A percentile compares a stretch with the other conserved stretches of the same genome.
phyloP scores from a whole-genome alignment of 2,113 vertebrate genomes.

The Paradoxurus hermaphroditus region DNA sequence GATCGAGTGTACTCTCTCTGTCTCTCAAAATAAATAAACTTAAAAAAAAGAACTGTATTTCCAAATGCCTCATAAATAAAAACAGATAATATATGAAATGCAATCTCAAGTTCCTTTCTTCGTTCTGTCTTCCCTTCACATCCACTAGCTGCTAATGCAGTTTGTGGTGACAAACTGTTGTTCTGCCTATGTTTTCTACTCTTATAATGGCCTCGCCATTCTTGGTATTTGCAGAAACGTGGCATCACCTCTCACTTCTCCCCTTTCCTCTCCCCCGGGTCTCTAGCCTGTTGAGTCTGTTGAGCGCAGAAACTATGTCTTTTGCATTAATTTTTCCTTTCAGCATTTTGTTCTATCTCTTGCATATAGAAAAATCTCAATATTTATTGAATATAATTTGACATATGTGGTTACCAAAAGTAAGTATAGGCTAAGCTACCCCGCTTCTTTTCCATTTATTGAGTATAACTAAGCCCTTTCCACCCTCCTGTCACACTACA shows the following conservation, averaged over 20 bases:
- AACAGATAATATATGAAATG: not conserved
- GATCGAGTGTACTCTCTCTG: too few species aligned
- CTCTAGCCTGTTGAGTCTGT: not conserved
- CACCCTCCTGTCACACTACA: rapidly evolving
- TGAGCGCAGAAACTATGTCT: not conserved
- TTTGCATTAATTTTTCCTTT: not conserved
- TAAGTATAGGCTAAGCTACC: not conserved
- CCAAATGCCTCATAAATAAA: not conserved
- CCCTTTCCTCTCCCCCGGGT: not conserved
- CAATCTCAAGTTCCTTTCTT: not conserved
- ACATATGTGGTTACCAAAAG: not conserved
- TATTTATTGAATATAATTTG: not conserved
- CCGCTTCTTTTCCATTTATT: not conserved
- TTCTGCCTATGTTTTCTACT: not conserved
- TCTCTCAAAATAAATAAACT: too few species aligned
- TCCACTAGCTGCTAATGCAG: not conserved
- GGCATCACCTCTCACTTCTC: not conserved
- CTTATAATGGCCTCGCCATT: not conserved
- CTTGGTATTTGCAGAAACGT: not conserved
- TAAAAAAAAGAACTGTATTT: not conserved
- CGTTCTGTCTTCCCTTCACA: not conserved
- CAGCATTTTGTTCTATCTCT: not conserved
- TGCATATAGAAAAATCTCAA: not conserved
- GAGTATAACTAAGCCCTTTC: not conserved
- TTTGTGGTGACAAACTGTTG: too few species aligned